Percentiles rank a stretch among this genome's conserved stretches.
These are phyloP conservation scores for Lasiurus cinereus DNA, from an alignment of 2,113 vertebrate genomes.

Conservation along the genomic window DNA sequence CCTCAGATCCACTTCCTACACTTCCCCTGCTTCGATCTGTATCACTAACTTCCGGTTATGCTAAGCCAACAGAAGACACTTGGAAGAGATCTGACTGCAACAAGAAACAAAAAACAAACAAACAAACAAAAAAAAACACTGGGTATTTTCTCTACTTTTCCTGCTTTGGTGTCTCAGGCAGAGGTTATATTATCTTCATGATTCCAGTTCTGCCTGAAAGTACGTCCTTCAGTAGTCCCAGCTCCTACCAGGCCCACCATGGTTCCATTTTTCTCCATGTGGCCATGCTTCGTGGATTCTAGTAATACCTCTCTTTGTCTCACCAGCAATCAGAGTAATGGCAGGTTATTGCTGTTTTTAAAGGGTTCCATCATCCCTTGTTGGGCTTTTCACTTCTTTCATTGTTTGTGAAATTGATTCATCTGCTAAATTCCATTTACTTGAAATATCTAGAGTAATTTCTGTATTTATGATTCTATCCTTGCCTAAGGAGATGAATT, in stretches of 20 bases:
- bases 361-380: neutral
- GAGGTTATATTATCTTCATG: neutral
- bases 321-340: neutral
- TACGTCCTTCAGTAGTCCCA: neutral
- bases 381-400: neutral
- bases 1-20: neutral
- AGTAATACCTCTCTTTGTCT: neutral
- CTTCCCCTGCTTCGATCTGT: neutral
- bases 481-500: constrained; percentile 1
- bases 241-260: neutral
- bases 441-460: constrained; percentile 11
- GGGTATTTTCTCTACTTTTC: neutral
- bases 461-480: neutral
- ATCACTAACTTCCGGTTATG: neutral
- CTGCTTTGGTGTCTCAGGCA: neutral
- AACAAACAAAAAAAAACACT: no score
- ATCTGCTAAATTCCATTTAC: constrained; percentile 1
- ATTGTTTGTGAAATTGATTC: neutral
- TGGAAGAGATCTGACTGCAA: neutral
- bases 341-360: neutral
- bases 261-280: neutral
- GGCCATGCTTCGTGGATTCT: neutral
- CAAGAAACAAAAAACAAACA: neutral
- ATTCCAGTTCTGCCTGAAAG: neutral
- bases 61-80: neutral